Conservation (phyloP, 2,888 invertebrate genomes). For the Julus scandinavius region DNA sequence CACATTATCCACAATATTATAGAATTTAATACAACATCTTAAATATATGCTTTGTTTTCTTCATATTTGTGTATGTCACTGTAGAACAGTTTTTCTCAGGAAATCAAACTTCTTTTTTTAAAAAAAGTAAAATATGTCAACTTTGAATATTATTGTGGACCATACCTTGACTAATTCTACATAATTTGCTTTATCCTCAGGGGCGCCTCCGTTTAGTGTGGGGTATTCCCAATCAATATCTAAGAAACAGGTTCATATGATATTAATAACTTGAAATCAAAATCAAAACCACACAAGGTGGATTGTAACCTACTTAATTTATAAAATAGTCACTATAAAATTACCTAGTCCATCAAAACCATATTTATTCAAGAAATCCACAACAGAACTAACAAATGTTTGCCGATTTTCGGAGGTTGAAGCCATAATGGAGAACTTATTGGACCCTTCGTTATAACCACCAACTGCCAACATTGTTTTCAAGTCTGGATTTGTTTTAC, state of each 20-base stretch:
- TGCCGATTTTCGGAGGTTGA: constrained; percentile 75
- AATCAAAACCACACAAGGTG: neutral
- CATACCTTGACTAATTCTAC: constrained; percentile 67
- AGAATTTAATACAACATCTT: no score
- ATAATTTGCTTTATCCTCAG: constrained; percentile 68
- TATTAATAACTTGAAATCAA: constrained; percentile 62
- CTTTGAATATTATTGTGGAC: no score
- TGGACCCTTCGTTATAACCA: constrained; percentile 91
- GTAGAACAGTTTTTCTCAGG: no score
- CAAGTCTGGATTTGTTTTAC: constrained; percentile 76
- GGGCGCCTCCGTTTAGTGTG: constrained; percentile 62
- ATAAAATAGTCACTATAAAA: neutral
- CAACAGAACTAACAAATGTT: constrained; percentile 79
- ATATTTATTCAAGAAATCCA: constrained; percentile 82
- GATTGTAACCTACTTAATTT: neutral
- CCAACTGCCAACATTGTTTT: constrained; percentile 86
- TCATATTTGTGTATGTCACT: no score
- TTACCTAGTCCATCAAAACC: constrained; percentile 75
- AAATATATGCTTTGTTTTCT: no score
- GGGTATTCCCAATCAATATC: constrained; percentile 54
- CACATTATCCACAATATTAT: no score
- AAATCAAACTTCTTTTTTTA: neutral
- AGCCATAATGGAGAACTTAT: constrained; percentile 86
- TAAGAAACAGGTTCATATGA: constrained; percentile 61
- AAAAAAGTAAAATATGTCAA: neutral